Evolutionary conservation across 2,888 invertebrate genomes (phyloP), one percentile per base, ranked within the genome.

Genomic region (Lepidonotus clava): DNA sequence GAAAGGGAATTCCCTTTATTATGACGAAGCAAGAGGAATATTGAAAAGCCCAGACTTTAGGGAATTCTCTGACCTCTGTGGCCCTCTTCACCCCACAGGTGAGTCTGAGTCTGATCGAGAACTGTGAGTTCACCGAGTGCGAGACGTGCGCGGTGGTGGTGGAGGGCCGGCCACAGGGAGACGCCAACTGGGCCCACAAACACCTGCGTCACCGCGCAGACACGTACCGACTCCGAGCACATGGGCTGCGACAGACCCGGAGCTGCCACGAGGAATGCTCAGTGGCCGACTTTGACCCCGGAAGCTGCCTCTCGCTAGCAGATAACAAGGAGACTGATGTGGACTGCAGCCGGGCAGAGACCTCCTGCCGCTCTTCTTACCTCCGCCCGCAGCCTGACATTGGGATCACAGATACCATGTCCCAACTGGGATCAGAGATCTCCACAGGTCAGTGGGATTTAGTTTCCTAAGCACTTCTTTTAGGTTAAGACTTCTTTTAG

Each of bases 131-230:
- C 86, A 91, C 91, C 0, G 40, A 86, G 28, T 85, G 91, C 41
- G 91, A 91, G 85, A 90, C 91, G 4, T 92, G 92, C 21, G 92
- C 91, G 67, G 90, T 93, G 6, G 90, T 92, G 0, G 92, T 92
- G 85, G 92, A 91, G 1, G 90, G 90, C 18, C 80, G 21, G 28
- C 83, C 83, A 11, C 4, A 14, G 21, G 71, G 56, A 1, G 46
- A 41, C 18, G 38, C 51, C 24, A 86, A 84, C 46, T 86, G 86
- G 86, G 86, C 86, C 28, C 71, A 76, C 28, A 36, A 76, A n/a
- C 56, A 71, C n/a, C 38, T 86, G 34, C 77, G 38, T 6, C 71
- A 51, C n/a, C 18, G 28, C n/a, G 2, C n/a, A 4, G 86, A 86
- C 53, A 86, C 86, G 18, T 86, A 83, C 56, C 40, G n/a, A 41